Conservation (phyloP, 1,140 invertebrate genomes). For the Pseudomyrmex concolor region DNA sequence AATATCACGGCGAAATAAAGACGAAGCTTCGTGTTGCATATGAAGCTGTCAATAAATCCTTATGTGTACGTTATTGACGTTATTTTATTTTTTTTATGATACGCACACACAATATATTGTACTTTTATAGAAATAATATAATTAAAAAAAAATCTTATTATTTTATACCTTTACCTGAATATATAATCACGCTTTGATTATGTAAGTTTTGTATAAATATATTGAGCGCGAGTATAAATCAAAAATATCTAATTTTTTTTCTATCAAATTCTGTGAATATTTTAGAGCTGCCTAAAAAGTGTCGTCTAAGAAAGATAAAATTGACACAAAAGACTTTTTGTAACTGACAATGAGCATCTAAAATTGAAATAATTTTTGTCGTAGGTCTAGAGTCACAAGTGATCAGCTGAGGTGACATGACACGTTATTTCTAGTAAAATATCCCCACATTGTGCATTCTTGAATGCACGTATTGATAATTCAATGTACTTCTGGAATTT, state of each 20-base stretch:
- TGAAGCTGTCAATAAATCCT: constrained; percentile 61
- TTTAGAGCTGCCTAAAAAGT: background rate
- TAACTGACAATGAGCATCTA: background rate
- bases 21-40: constrained; percentile 65
- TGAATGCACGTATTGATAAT: constrained; percentile 26
- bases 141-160: background rate
- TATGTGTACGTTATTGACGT: background rate
- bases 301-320: background rate
- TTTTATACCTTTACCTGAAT: background rate
- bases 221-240: background rate
- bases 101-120: too few species aligned
- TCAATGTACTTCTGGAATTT: constrained; percentile 62
- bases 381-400: background rate
- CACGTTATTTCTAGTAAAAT: constrained; percentile 15
- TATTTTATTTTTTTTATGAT: background rate
- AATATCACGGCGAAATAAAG: constrained; percentile 66
- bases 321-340: background rate
- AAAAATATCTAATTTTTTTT: background rate
- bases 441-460: constrained; percentile 28
- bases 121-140: too few species aligned
- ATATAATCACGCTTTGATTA: too few species aligned
- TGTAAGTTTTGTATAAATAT: constrained; percentile 20
- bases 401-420: background rate
- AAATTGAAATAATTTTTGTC: background rate
- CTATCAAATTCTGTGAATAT: constrained; percentile 18